A percentile compares a stretch with the other conserved stretches of the same genome.
phyloP scores from a whole-genome alignment of 2,888 invertebrate genomes.

The Vandiemenella viatica region DNA sequence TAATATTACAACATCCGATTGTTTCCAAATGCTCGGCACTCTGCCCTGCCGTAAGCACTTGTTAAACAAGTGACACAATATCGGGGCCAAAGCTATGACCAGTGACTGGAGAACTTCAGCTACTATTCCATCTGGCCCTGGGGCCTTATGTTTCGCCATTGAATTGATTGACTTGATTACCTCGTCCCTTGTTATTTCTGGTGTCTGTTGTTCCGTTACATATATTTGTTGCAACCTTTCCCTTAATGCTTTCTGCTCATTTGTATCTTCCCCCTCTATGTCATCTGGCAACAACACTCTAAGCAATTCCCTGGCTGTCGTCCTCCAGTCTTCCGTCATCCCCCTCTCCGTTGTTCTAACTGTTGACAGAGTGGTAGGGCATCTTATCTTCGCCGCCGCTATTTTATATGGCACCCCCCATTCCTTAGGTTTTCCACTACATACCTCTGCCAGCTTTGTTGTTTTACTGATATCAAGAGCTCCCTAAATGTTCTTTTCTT shows the following conservation, averaged over 20 bases:
- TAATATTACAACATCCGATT: neutral
- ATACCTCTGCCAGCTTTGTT: neutral
- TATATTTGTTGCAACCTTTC: neutral
- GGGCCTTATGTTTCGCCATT: neutral
- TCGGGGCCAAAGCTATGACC: neutral
- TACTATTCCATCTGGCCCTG: neutral
- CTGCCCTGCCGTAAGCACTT: neutral
- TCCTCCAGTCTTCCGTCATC: neutral
- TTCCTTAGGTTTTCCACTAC: neutral
- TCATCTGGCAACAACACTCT: neutral
- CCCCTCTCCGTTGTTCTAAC: neutral
- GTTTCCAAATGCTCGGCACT: neutral
- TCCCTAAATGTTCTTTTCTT: neutral
- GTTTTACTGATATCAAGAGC: neutral
- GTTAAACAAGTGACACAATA: neutral
- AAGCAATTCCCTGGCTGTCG: neutral
- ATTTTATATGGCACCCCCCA: neutral
- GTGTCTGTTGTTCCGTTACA: neutral
- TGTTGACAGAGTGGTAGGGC: neutral
- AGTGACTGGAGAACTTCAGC: neutral
- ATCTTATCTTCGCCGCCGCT: neutral
- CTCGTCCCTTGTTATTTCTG: neutral
- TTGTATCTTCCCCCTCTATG: neutral
- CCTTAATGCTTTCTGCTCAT: neutral
- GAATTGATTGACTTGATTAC: neutral